Conservation (phyloP, 2,888 invertebrate species). For the Diloba caeruleocephala region DNA sequence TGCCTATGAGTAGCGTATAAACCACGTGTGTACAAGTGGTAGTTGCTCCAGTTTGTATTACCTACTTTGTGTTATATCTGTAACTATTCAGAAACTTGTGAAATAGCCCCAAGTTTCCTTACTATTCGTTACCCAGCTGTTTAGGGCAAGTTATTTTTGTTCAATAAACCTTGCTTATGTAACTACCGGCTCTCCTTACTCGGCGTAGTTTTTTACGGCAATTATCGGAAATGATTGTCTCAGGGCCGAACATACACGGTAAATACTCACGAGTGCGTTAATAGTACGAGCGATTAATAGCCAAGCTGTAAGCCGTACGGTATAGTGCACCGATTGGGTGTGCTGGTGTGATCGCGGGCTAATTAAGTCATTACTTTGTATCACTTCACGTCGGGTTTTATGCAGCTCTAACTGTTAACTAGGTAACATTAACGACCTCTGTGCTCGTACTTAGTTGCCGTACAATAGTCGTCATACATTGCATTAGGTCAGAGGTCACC, state of each 20-base stretch:
- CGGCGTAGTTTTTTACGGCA: slow-evolving; percentile 16
- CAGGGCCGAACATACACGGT: slow-evolving; percentile 1
- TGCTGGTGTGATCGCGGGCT: too few species aligned
- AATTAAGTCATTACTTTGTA: slow-evolving; percentile 11
- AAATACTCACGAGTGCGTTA: slow-evolving; percentile 4
- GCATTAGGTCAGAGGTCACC: neutral
- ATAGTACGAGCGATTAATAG: slow-evolving; percentile 6
- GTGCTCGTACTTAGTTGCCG: neutral
- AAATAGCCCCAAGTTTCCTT: slow-evolving; percentile 3
- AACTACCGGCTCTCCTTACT: slow-evolving; percentile 1
- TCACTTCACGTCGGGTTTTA: neutral
- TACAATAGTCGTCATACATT: neutral
- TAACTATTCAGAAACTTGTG: slow-evolving; percentile 24
- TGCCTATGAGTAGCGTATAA: slow-evolving; percentile 2
- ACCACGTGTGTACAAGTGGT: neutral
- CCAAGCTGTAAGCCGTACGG: too few species aligned
- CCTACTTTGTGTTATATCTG: slow-evolving; percentile 14
- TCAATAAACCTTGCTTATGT: slow-evolving; percentile 1
- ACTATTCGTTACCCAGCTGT: slow-evolving; percentile 16
- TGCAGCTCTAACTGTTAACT: slow-evolving; percentile 8
- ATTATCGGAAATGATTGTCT: slow-evolving; percentile 3
- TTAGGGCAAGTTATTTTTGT: slow-evolving; percentile 32
- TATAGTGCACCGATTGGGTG: too few species aligned
- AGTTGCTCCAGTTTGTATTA: slow-evolving; percentile 4
- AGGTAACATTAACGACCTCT: too few species aligned